phyloP scores from a whole-genome alignment of 2,888 invertebrate genomes.

The Drosophila lutescens region DNA sequence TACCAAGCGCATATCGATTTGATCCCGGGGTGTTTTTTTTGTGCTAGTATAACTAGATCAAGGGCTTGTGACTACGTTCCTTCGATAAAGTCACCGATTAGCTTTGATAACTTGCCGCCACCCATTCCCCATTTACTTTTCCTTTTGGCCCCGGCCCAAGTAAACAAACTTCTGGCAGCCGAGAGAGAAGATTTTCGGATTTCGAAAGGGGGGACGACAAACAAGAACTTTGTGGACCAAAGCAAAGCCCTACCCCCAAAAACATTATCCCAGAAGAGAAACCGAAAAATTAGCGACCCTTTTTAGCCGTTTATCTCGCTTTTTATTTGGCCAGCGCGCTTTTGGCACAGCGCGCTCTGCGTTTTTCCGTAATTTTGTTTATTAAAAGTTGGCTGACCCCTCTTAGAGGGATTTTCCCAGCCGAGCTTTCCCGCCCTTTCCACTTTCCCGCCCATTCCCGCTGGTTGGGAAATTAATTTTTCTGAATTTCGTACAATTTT shows the following conservation, averaged over 20 bases:
- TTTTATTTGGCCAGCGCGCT: constrained; percentile 64
- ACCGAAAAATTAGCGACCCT: constrained; percentile 44
- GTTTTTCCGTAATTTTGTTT: constrained; percentile 74
- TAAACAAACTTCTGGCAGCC: constrained; percentile 32
- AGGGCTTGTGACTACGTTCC: constrained; percentile 9
- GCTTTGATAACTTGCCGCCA: constrained; percentile 28
- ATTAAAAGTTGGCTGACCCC: constrained; percentile 73
- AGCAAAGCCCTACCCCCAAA: constrained; percentile 6
- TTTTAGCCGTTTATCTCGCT: constrained; percentile 66
- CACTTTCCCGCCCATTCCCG: constrained; percentile 1
- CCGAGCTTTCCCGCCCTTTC: neutral
- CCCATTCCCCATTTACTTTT: constrained; percentile 1
- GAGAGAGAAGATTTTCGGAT: constrained; percentile 1
- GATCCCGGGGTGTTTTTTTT: too few relatives aligned
- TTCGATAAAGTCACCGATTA: constrained; percentile 21
- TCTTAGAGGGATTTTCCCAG: neutral
- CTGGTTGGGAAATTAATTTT: constrained; percentile 69
- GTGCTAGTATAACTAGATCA: constrained; percentile 6
- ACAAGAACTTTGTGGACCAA: constrained; percentile 18
- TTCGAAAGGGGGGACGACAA: neutral
- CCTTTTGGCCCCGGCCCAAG: constrained; percentile 14
- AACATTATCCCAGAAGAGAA: constrained; percentile 19
- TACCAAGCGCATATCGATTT: too few relatives aligned
- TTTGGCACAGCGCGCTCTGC: constrained; percentile 42
- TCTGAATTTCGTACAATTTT: constrained; percentile 55